These are phyloP conservation scores for Azorinus chamasolen DNA, from an alignment of 2,888 invertebrate species.

Conservation along the genomic window DNA sequence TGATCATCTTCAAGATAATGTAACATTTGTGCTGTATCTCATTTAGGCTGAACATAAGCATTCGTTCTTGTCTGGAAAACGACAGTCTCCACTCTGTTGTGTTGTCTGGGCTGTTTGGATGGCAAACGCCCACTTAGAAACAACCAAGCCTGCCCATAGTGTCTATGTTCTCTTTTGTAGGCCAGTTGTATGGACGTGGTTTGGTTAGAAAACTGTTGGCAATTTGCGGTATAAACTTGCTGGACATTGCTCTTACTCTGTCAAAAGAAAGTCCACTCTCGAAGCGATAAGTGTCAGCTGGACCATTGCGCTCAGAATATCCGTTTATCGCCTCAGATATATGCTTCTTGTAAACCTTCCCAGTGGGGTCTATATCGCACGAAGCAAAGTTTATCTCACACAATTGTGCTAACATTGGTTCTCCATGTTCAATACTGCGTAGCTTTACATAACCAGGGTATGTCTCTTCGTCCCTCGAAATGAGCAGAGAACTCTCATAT, in stretches of 20 bases:
- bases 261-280: neutral
- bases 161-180: neutral
- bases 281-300: neutral
- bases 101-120: constrained; percentile 2
- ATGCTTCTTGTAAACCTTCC: no score
- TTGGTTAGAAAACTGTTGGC: neutral
- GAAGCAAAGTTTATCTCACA: no score
- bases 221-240: neutral
- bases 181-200: neutral
- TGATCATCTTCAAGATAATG: constrained; percentile 22
- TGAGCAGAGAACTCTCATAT: neutral
- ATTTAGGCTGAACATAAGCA: constrained; percentile 29
- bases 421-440: neutral
- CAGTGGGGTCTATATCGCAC: no score
- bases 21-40: constrained; percentile 17
- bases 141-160: neutral
- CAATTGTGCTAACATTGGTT: neutral
- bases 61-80: constrained; percentile 6
- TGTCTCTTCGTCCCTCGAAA: neutral
- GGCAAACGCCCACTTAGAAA: neutral
- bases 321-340: no score
- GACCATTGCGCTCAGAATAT: neutral
- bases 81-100: constrained; percentile 22
- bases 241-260: neutral
- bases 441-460: constrained; percentile 7